A percentile compares a stretch with the other conserved stretches of the same genome.
These are phyloP conservation scores for Diarsia brunnea DNA, from an alignment of 2,888 invertebrate genomes.

Conservation along the genomic window DNA sequence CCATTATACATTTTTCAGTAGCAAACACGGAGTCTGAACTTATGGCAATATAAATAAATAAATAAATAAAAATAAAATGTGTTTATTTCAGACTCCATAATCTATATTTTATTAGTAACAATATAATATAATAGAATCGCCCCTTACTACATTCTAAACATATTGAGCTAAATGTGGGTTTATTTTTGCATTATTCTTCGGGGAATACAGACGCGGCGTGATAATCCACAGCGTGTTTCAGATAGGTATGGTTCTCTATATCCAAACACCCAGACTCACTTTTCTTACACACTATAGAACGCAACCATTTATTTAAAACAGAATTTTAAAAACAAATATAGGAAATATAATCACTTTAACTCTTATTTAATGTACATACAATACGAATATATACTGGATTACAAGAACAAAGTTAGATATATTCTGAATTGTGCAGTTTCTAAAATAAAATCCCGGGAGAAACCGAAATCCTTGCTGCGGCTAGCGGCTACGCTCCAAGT, in stretches of 20 bases:
- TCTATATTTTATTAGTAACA: too few species aligned
- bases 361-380: background rate
- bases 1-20: background rate
- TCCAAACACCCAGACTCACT: too few species aligned
- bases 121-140: background rate
- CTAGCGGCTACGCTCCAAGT: conserved; percentile 7
- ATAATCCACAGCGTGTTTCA: background rate
- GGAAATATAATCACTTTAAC: too few species aligned
- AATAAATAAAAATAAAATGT: too few species aligned
- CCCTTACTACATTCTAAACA: too few species aligned
- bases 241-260: too few species aligned
- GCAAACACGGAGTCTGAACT: background rate
- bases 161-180: too few species aligned
- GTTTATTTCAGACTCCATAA: too few species aligned
- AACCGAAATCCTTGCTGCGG: conserved; percentile 32
- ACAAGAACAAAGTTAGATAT: conserved; percentile 13
- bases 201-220: background rate
- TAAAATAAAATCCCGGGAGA: conserved; percentile 31
- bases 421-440: conserved; percentile 17
- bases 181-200: background rate
- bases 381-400: conserved; percentile 15
- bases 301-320: background rate
- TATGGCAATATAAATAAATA: too few species aligned
- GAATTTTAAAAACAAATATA: background rate
- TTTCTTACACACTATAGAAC: background rate